Conservation (phyloP, 2,888 invertebrate species). For the Callosobruchus maculatus region DNA sequence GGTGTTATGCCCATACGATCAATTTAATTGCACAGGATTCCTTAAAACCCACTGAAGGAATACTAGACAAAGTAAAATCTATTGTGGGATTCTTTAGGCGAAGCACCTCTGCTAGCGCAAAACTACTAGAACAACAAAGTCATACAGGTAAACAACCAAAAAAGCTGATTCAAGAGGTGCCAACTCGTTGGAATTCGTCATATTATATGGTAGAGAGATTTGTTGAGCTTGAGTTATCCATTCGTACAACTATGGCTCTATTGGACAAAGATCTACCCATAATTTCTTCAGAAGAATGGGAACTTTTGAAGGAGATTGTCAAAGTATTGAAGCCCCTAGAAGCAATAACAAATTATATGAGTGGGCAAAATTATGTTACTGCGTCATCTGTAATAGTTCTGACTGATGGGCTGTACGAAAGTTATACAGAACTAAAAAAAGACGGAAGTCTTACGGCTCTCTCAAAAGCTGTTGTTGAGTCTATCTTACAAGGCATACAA, state of each 20-base stretch:
- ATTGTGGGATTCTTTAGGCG: too few species aligned
- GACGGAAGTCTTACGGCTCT: background rate
- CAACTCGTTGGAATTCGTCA: slow-evolving; percentile 24
- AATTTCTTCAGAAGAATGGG: slow-evolving; percentile 22
- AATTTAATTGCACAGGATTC: slow-evolving; percentile 17
- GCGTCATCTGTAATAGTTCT: slow-evolving; percentile 16
- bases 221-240: slow-evolving; percentile 16
- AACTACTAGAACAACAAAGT: background rate
- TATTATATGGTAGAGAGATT: slow-evolving; percentile 26
- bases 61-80: too few species aligned
- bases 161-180: slow-evolving; percentile 14
- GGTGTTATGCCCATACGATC: too few species aligned
- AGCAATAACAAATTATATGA: slow-evolving; percentile 19
- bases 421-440: slow-evolving; percentile 11
- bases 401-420: slow-evolving; percentile 9
- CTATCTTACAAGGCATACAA: slow-evolving; percentile 10
- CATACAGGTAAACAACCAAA: background rate
- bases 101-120: too few species aligned
- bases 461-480: slow-evolving; percentile 2
- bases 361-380: slow-evolving; percentile 24
- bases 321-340: slow-evolving; percentile 24
- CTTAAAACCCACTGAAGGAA: too few species aligned
- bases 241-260: slow-evolving; percentile 21
- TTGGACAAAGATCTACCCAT: slow-evolving; percentile 14
- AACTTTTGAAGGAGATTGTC: slow-evolving; percentile 14